Percentiles rank a stretch among this genome's conserved stretches.
These are phyloP conservation scores for Spongilla lacustris DNA, from an alignment of 37 sponge, comb jelly and placozoan genomes.

Conservation along the genomic window DNA sequence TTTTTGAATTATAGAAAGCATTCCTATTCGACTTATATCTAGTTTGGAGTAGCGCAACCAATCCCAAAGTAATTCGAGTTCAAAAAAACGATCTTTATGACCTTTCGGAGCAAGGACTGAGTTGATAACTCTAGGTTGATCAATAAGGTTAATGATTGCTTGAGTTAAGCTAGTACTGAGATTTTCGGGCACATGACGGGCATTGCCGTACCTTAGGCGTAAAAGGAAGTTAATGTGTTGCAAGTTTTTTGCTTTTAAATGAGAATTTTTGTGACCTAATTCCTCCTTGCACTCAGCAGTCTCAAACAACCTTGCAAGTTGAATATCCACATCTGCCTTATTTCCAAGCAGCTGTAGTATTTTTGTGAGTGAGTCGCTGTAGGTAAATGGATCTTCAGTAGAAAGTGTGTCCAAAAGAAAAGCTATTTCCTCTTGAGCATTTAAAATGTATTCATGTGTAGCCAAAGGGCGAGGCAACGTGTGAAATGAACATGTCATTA, in stretches of 20 bases:
- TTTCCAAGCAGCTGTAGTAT: not conserved
- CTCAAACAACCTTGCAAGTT: not conserved
- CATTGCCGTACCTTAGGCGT: not conserved
- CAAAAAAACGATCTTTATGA: not conserved
- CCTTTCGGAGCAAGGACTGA: no score
- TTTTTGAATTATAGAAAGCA: not conserved
- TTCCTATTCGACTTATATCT: not conserved
- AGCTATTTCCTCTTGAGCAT: not conserved
- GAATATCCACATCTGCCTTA: not conserved
- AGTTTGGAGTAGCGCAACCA: not conserved
- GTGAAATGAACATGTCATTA: not conserved
- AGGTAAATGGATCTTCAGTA: not conserved
- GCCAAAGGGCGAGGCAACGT: not conserved
- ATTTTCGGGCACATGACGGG: not conserved
- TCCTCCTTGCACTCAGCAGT: not conserved
- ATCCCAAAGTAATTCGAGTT: not conserved
- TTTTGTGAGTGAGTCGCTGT: not conserved
- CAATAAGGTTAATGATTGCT: not conserved
- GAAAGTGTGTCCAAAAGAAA: not conserved
- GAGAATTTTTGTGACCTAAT: not conserved
- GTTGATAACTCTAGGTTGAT: not conserved
- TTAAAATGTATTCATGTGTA: not conserved
- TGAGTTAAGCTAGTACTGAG: not conserved
- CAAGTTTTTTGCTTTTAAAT: not conserved
- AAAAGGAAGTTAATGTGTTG: not conserved